These are phyloP conservation scores for Amaurobius ferox DNA, from an alignment of 2,888 invertebrate genomes.

Conservation along the genomic window DNA sequence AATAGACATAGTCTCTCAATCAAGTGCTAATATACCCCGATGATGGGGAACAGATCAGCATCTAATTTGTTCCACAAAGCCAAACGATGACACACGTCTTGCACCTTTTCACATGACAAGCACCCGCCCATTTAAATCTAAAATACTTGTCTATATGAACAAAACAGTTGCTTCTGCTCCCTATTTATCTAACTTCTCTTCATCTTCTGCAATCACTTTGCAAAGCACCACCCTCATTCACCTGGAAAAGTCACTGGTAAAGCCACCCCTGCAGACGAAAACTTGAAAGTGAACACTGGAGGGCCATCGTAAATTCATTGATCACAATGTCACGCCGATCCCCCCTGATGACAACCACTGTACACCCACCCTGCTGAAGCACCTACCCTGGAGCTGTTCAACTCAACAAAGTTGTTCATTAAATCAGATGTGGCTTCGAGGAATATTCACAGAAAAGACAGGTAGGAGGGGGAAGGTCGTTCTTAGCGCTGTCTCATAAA, in stretches of 20 bases:
- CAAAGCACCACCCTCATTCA: background rate
- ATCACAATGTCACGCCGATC: slow-evolving; percentile 20
- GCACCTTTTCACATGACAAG: too few relatives aligned
- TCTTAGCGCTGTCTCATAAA: background rate
- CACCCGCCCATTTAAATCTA: too few relatives aligned
- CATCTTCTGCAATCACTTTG: background rate
- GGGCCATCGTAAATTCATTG: slow-evolving; percentile 24
- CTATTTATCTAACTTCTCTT: background rate
- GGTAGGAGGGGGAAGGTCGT: background rate
- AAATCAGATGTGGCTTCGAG: slow-evolving; percentile 7
- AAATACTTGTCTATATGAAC: too few relatives aligned
- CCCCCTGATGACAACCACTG: slow-evolving; percentile 5
- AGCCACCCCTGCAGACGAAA: background rate
- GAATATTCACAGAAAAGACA: background rate
- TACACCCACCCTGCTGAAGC: background rate
- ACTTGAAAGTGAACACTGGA: slow-evolving; percentile 7
- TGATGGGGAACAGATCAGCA: too few relatives aligned
- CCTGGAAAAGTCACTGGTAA: background rate
- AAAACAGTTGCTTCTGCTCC: too few relatives aligned
- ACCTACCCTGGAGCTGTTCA: background rate
- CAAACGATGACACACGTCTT: too few relatives aligned
- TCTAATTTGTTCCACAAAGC: too few relatives aligned
- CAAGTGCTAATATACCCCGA: too few relatives aligned
- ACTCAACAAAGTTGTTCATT: slow-evolving; percentile 13
- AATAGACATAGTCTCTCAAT: too few relatives aligned